Conservation (phyloP, 2,797 vertebrate genomes). For the Sebastolobus altivelis region DNA sequence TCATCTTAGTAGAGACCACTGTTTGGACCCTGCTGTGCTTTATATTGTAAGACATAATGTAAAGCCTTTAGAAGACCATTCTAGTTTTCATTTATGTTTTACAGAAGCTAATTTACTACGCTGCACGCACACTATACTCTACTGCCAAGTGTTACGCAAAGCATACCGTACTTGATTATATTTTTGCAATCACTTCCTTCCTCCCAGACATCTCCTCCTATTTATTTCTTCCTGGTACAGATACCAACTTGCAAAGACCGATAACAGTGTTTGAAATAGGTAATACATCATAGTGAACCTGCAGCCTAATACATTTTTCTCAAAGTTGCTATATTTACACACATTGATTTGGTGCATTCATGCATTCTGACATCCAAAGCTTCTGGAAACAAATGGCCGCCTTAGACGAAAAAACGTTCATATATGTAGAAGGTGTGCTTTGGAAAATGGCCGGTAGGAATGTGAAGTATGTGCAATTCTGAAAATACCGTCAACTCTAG, state of each 20-base stretch:
- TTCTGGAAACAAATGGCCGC: neutral
- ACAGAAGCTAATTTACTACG: neutral
- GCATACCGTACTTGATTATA: neutral
- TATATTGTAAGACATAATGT: neutral
- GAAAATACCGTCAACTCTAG: neutral
- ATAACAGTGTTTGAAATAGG: neutral
- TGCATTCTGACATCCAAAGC: neutral
- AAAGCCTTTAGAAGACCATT: neutral
- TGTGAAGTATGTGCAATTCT: neutral
- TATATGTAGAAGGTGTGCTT: neutral
- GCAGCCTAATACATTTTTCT: neutral
- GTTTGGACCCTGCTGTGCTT: neutral
- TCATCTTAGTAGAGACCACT: neutral
- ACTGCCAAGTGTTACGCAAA: constrained; percentile 8
- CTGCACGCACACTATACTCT: neutral
- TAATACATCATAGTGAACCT: neutral
- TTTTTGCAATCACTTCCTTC: constrained; percentile 47
- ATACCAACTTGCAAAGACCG: neutral
- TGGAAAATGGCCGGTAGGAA: neutral
- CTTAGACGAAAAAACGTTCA: neutral
- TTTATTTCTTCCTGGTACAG: neutral
- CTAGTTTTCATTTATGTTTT: neutral
- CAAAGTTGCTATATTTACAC: neutral
- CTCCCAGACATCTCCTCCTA: neutral
- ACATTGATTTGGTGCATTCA: neutral